Percentiles rank a stretch among this genome's conserved stretches.
phyloP scores from a whole-genome alignment of 1,140 invertebrate species.

The Drosophila punjabiensis region DNA sequence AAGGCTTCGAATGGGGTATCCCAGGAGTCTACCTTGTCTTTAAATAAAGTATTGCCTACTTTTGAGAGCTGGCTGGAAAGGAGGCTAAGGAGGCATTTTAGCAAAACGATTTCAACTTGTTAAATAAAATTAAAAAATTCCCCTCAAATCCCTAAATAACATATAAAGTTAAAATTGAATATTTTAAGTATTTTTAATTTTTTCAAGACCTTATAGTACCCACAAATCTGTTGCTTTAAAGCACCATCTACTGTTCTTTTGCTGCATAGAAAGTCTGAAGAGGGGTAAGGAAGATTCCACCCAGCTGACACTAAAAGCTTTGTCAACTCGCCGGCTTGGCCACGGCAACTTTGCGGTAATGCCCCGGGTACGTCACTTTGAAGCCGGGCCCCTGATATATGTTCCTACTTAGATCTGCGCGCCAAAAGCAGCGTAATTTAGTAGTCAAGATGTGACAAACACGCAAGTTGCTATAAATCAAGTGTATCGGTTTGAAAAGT shows the following conservation, averaged over 20 bases:
- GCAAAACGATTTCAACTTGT: neutral
- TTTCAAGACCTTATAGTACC: neutral
- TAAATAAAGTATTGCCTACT: neutral
- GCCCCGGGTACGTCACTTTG: constrained; percentile 58
- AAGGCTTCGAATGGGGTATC: neutral
- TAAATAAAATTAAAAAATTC: neutral
- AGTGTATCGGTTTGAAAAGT: constrained; percentile 43
- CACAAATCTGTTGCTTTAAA: neutral
- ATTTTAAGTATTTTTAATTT: neutral
- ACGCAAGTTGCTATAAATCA: constrained; percentile 51
- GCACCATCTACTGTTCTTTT: constrained; percentile 1
- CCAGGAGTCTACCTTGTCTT: no score
- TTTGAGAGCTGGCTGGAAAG: neutral
- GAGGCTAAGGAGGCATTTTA: neutral
- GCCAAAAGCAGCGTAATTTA: constrained; percentile 61
- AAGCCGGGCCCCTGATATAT: constrained; percentile 65
- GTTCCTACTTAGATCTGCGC: constrained; percentile 67
- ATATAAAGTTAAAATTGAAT: neutral
- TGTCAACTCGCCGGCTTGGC: constrained; percentile 73
- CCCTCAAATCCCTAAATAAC: neutral
- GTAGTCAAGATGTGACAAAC: constrained; percentile 63
- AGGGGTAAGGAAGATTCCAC: constrained; percentile 5
- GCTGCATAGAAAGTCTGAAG: neutral
- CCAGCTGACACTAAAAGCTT: constrained; percentile 77
- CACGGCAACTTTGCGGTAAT: constrained; percentile 74